Conservation (phyloP, 2,888 invertebrate genomes). For the Gandaritis pyraliata region DNA sequence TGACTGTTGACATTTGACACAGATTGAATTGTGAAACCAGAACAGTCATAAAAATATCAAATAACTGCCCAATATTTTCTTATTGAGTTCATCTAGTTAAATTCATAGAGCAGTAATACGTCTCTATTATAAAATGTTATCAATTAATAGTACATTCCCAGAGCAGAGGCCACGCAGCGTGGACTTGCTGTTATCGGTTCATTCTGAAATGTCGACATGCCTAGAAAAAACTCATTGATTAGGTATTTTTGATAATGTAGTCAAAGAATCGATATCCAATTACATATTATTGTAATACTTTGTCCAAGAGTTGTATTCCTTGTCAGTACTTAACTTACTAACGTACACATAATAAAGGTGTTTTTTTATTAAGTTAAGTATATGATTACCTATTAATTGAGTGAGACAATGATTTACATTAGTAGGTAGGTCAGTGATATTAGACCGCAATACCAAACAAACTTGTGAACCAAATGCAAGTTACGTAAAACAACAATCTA, state of each 20-base stretch:
- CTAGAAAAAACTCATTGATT: slow-evolving; percentile 20
- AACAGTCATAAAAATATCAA: slow-evolving; percentile 39
- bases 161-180: slow-evolving; percentile 26
- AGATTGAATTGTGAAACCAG: slow-evolving; percentile 42
- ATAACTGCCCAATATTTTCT: slow-evolving; percentile 39
- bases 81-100: slow-evolving; percentile 37
- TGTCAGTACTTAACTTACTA: no score
- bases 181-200: slow-evolving; percentile 26
- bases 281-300: neutral
- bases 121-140: slow-evolving; percentile 37
- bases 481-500: slow-evolving; percentile 22
- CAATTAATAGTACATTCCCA: slow-evolving; percentile 37
- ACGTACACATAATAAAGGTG: no score
- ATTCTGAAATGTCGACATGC: slow-evolving; percentile 26
- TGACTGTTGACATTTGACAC: slow-evolving; percentile 47
- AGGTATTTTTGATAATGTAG: slow-evolving; percentile 12
- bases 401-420: no score
- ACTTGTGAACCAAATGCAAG: slow-evolving; percentile 7
- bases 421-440: no score
- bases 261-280: neutral
- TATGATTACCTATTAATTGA: no score
- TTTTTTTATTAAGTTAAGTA: no score
- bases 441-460: neutral
- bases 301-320: no score
- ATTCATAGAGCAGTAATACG: slow-evolving; percentile 35